phyloP scores from a whole-genome alignment of 2,888 invertebrate species.

The Leptinotarsa peninsularis region DNA sequence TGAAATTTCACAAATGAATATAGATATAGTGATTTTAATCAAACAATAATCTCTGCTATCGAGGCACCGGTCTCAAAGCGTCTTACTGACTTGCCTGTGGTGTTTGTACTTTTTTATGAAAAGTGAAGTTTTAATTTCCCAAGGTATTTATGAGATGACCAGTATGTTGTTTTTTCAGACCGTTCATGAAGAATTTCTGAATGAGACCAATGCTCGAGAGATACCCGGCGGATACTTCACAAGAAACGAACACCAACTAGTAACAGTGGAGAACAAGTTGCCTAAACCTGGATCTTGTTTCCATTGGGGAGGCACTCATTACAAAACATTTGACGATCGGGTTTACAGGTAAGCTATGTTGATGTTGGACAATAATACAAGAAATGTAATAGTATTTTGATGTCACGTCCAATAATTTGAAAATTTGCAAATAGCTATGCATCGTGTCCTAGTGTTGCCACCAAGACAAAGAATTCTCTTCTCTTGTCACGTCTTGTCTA shows the following conservation, averaged over 20 bases:
- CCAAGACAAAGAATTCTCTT: too few species aligned
- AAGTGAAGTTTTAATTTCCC: background rate
- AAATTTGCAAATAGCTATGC: too few species aligned
- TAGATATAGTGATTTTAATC: too few species aligned
- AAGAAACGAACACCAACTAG: constrained; percentile 39
- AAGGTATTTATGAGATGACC: background rate
- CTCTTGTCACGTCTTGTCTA: too few species aligned
- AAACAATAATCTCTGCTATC: too few species aligned
- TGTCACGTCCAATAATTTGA: too few species aligned
- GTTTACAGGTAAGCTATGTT: constrained; percentile 73
- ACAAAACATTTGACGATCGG: constrained; percentile 87
- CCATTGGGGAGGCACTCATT: constrained; percentile 84
- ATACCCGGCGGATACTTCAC: constrained; percentile 33
- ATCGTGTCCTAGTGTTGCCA: too few species aligned
- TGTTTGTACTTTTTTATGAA: too few species aligned
- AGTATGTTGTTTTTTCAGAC: constrained; percentile 24
- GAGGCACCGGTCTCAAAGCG: too few species aligned
- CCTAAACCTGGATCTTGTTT: constrained; percentile 80
- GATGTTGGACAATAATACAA: background rate
- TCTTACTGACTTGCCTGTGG: too few species aligned
- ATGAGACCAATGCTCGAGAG: constrained; percentile 27
- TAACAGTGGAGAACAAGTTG: constrained; percentile 54
- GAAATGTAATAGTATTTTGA: too few species aligned
- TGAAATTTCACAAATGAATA: too few species aligned
- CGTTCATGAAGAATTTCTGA: constrained; percentile 17